Percentiles rank a stretch among this genome's conserved stretches.
Conservation (phyloP, 2,797 vertebrate genomes). For the Catamblyrhynchus diadema region DNA sequence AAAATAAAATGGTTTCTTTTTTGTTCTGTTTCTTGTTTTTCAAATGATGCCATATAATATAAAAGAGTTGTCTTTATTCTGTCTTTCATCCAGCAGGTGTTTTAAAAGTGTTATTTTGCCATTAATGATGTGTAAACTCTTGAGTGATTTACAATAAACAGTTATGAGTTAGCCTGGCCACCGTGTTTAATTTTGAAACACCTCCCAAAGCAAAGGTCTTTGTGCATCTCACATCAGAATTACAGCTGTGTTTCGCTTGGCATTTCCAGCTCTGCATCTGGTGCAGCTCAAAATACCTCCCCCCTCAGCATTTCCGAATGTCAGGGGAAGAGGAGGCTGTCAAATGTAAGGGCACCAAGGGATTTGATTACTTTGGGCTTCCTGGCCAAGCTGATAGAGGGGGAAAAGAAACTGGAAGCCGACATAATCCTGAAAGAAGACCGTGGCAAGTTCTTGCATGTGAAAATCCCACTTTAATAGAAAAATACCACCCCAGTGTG, state of each 20-base stretch:
- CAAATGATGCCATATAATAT: constrained; percentile 34
- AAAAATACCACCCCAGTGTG: background rate
- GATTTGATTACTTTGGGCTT: background rate
- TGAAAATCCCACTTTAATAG: background rate
- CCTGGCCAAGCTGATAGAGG: background rate
- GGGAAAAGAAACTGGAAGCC: background rate
- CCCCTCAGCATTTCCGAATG: background rate
- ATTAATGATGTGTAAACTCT: constrained; percentile 66
- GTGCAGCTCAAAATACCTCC: background rate
- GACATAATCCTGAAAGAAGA: background rate
- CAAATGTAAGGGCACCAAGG: background rate
- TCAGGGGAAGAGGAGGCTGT: background rate
- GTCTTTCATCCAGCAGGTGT: constrained; percentile 66
- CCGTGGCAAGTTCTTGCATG: accelerated
- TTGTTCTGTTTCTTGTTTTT: constrained; percentile 30
- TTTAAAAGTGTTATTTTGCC: constrained; percentile 69
- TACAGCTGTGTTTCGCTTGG: background rate
- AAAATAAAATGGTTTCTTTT: background rate
- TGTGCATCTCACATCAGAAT: background rate
- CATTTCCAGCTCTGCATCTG: background rate
- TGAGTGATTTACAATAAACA: constrained; percentile 75
- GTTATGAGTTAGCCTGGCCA: constrained; percentile 13
- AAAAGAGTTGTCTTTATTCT: constrained; percentile 58
- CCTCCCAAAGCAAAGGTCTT: background rate
- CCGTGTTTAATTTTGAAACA: background rate